A percentile compares a stretch with the other conserved stretches of the same genome.
Evolutionary conservation across 2,797 vertebrate genomes (phyloP).

Genomic region (Botia almorhae): DNA sequence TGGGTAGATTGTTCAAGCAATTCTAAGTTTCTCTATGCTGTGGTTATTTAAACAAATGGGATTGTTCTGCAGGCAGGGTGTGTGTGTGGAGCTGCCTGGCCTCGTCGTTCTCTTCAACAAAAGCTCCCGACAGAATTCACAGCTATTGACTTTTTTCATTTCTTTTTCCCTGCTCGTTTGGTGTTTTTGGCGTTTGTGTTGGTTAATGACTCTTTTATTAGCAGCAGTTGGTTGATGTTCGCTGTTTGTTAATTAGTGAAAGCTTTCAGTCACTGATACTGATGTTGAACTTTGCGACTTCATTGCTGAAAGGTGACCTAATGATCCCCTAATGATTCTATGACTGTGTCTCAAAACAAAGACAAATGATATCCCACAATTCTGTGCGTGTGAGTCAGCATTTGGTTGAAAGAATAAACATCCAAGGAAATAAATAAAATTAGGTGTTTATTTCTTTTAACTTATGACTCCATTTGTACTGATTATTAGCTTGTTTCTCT

Average conservation of each 20-base stretch:
- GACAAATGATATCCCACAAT: too few species aligned
- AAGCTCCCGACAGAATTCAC: not conserved
- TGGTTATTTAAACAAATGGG: conserved; percentile 52
- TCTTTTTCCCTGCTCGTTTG: not conserved
- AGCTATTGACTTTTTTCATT: conserved; percentile 24
- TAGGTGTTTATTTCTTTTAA: too few species aligned
- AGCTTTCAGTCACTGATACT: conserved; percentile 1
- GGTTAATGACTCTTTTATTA: conserved; percentile 45
- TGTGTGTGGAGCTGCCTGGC: conserved; percentile 3
- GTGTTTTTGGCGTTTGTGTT: conserved; percentile 16
- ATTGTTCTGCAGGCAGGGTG: conserved; percentile 30
- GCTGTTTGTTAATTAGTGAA: conserved; percentile 40
- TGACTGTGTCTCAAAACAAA: not conserved
- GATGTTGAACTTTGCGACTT: not conserved
- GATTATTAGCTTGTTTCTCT: too few species aligned
- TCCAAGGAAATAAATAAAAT: too few species aligned
- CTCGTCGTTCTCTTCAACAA: conserved; percentile 35
- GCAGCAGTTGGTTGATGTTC: conserved; percentile 27
- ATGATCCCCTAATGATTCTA: not conserved
- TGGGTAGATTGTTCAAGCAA: conserved; percentile 49
- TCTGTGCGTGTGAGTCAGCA: too few species aligned
- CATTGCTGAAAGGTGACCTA: not conserved
- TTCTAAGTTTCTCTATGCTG: conserved; percentile 39
- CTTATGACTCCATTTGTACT: too few species aligned
- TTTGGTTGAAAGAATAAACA: too few species aligned